Evolutionary conservation across 2,113 vertebrate species (phyloP).

Genomic region (Sakesphorus luctuosus): DNA sequence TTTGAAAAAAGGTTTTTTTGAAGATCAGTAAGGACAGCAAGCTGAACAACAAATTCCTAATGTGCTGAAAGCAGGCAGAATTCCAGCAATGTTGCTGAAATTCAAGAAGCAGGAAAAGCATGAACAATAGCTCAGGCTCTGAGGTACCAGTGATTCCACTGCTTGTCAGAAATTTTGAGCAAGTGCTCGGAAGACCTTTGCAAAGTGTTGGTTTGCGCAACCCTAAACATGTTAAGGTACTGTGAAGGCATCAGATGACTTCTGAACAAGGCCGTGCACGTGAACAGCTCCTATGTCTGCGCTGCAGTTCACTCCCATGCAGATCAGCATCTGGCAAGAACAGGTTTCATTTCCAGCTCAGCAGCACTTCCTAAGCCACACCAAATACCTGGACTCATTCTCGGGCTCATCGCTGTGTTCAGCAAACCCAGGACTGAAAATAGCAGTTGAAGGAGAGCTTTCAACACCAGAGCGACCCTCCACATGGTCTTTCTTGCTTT

Average conservation of each 20-base stretch:
- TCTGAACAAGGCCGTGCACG: rapidly evolving
- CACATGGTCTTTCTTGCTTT: neutral
- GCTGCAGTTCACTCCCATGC: slow-evolving; percentile 8
- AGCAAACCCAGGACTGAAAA: neutral
- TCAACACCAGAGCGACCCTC: neutral
- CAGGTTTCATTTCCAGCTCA: neutral
- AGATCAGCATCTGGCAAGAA: neutral
- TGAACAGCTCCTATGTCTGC: neutral
- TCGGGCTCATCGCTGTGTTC: slow-evolving; percentile 10
- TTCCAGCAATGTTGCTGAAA: neutral
- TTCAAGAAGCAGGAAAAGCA: neutral
- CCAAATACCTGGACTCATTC: slow-evolving; percentile 72
- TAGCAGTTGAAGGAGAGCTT: neutral
- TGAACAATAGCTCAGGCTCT: neutral
- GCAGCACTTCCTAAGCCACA: neutral
- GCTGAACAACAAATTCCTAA: neutral
- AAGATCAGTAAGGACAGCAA: neutral
- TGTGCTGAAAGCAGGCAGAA: neutral
- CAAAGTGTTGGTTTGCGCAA: rapidly evolving
- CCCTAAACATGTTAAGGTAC: neutral
- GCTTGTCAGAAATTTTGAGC: neutral
- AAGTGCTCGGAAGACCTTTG: neutral
- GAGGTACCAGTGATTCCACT: neutral
- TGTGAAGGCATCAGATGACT: neutral
- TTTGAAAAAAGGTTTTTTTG: neutral